phyloP scores from a whole-genome alignment of 2,113 vertebrate genomes.

The Petrocephalus zakoni region DNA sequence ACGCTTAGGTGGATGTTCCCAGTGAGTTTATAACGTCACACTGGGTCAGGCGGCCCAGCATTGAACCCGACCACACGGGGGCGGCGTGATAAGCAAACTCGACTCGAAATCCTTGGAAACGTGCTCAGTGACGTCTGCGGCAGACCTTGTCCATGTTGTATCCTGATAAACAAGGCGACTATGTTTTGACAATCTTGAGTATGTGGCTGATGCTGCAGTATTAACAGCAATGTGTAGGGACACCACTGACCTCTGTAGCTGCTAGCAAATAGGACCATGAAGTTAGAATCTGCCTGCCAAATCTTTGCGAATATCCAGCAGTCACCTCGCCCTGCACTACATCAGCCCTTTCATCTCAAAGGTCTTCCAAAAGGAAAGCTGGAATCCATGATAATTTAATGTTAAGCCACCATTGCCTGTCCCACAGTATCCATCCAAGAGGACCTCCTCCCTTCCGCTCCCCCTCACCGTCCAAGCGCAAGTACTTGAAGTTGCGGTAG shows the following conservation, averaged over 20 bases:
- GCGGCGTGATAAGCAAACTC: background rate
- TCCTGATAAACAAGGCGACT: background rate
- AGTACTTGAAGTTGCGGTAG: constrained; percentile 91
- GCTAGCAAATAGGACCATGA: background rate
- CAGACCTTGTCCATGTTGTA: background rate
- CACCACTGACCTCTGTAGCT: background rate
- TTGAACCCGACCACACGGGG: background rate
- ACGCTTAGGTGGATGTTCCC: background rate
- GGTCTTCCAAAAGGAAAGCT: background rate
- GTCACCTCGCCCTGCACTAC: background rate
- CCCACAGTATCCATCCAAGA: background rate
- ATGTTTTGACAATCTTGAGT: background rate
- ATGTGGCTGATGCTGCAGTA: background rate
- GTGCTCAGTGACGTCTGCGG: background rate
- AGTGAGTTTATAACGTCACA: background rate
- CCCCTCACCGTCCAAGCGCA: constrained; percentile 86
- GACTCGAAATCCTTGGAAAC: background rate
- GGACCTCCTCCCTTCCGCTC: background rate
- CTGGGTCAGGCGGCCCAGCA: background rate
- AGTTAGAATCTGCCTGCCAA: background rate
- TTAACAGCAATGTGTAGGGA: background rate
- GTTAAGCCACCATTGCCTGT: background rate
- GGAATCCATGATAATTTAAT: background rate
- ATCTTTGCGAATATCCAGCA: background rate
- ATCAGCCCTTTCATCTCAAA: background rate